Evolutionary conservation across 2,113 vertebrate genomes (phyloP), one percentile per base, ranked within the genome.

Genomic region (Sarotherodon lohbergeri): DNA sequence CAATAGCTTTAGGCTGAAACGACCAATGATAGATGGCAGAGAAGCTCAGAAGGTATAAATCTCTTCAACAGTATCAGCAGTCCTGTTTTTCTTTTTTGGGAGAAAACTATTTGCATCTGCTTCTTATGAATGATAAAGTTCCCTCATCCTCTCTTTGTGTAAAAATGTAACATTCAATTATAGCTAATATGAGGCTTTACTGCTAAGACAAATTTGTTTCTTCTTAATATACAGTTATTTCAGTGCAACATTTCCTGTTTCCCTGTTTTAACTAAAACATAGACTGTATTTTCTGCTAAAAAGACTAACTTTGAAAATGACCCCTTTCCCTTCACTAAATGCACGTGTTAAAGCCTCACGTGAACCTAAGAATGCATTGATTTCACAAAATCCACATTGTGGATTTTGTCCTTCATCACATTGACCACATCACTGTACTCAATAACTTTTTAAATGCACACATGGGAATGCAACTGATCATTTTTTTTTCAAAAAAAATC

Each of bases 1-100:
- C 52, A 87, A 90, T 76, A 83, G 27, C 55, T 90, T 52, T 12
- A 79, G 39, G 55, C 76, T 78, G 76, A 84, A 84, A 57, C 43
- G 27, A 66, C 63, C 5, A 1, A 39, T 57, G 83, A 63, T 6
- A 59, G 46, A 6, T 34, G 46, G 46, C 46, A 12, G 5, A 59
- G 9, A 48, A 36, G 27, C 17, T 84, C 81, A 36, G n/a, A 6
- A 27, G 14, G n/a, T 59, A 22, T 5, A 34, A 12, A 88, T 22
- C 7, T 39, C 13, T 29, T 81, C 13, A 24, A 43, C 2, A 13
- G 24, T 46, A 50, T 57, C 7, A 24, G 48, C 12, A 78, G 5
- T n/a, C 0, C 14, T n/a, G 10, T 24, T 11, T 19, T 19, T 7
- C 5, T 32, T 32, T 43, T 32, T 16, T 8, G 34, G 13, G 3